Conservation (phyloP, 2,797 vertebrate genomes). For the Tolypeutes matacus region DNA sequence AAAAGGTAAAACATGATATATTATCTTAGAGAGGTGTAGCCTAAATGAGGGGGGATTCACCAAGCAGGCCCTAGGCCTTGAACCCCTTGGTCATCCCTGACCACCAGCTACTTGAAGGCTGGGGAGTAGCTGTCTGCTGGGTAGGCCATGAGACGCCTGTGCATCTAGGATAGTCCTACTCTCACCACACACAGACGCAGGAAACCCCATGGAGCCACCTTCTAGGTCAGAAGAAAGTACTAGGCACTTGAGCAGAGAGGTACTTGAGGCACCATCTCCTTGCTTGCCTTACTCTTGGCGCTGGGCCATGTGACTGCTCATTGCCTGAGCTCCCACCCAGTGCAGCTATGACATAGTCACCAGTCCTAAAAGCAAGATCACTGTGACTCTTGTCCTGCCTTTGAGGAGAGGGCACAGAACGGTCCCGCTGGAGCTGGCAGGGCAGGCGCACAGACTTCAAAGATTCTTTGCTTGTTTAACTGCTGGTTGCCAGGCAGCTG, state of each 20-base stretch:
- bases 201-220: conserved; percentile 37
- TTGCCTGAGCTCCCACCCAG: not conserved
- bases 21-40: not conserved
- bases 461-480: conserved; percentile 81
- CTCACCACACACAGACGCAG: not conserved
- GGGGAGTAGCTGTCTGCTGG: too few relatives aligned
- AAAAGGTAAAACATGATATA: not conserved
- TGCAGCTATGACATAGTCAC: conserved; percentile 79
- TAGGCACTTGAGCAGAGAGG: conserved; percentile 42
- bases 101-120: not conserved
- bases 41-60: not conserved
- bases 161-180: not conserved
- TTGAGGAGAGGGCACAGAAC: conserved; percentile 83
- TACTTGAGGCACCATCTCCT: conserved; percentile 77
- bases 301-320: not conserved
- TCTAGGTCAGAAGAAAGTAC: conserved; percentile 60
- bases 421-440: conserved; percentile 81
- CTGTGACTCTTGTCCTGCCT: conserved; percentile 83
- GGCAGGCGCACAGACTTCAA: conserved; percentile 84
- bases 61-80: too few relatives aligned
- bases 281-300: conserved; percentile 71
- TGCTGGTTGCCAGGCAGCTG: conserved; percentile 80
- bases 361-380: conserved; percentile 82
- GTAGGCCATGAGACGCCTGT: not conserved
- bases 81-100: not conserved